Base-by-base conservation (phyloP, 2,797 vertebrate species). In the Lates japonicus region DNA sequence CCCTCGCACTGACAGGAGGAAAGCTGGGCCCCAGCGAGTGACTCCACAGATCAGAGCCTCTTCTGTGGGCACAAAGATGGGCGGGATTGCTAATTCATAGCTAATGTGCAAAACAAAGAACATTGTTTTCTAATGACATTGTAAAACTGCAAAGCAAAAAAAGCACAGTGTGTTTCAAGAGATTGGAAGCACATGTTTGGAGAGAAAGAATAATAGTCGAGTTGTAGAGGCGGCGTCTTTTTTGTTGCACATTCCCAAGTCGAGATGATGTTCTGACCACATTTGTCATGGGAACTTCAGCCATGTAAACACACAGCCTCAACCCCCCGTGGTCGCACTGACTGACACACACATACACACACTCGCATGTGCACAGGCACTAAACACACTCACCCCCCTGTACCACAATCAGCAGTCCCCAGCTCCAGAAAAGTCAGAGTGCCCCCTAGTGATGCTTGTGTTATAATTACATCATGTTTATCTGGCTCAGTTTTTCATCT, bases 251-350 rank as follows among this genome's bases (percentile, higher is more conserved):
- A 88, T 94, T 96, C 95, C 94, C 86, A 91, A 96, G 94, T 95
- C 91, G 90, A 95, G 95, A 95, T 90, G 94, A 95, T 95, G 94
- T 95, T 95, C 95, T 94, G 95, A 93, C 96, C 94, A 94, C 89
- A 93, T 97, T 96, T 95, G 95, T 96, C 96, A 97, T 97, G 97
- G 96, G 96, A 97, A 97, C 96, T 95, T 95, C 95, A 92, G 95
- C 87, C 93, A 88, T 94, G 93, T 94, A 96, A 96, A 95, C 93
- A 92, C 82, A 88, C 78, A 86, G 74, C 78, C 82, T 83, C 51
- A 75, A 90, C 88, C 82, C 88, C 83, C 72, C 80, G 82, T 74
- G 39, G 84, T 85, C 42, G 35, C 59, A 66, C 64, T 61, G 66
- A 82, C 70, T 71, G 37, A 74, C 84, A 80, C 63, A 82, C 59